Evolutionary conservation across 2,888 invertebrate genomes (phyloP).

Genomic region (Epirrhoe tristata): DNA sequence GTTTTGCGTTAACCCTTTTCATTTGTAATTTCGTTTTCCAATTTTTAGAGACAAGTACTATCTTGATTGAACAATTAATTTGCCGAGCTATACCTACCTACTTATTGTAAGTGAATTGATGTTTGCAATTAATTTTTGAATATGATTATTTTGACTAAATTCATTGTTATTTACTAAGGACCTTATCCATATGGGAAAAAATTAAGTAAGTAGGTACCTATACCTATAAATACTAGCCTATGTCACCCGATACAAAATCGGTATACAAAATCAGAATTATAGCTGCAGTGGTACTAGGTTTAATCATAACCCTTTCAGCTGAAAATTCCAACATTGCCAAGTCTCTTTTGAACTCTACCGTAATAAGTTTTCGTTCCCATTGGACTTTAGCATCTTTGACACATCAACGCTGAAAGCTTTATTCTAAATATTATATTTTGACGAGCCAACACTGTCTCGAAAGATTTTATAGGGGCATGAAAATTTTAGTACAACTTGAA

Average conservation of each 20-base stretch:
- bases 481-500: slow-evolving; percentile 59
- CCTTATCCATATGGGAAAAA: too few relatives aligned
- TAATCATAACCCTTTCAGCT: too few relatives aligned
- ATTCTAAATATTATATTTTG: slow-evolving; percentile 61
- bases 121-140: neutral
- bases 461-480: slow-evolving; percentile 63
- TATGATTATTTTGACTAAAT: neutral
- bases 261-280: too few relatives aligned
- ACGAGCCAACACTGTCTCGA: slow-evolving; percentile 56
- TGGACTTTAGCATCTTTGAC: slow-evolving; percentile 33
- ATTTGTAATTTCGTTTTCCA: slow-evolving; percentile 40
- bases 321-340: neutral
- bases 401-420: slow-evolving; percentile 52
- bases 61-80: slow-evolving; percentile 39
- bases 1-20: slow-evolving; percentile 43
- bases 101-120: too few relatives aligned
- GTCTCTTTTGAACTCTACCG: slow-evolving; percentile 5
- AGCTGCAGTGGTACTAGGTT: too few relatives aligned
- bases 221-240: too few relatives aligned
- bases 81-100: slow-evolving; percentile 5
- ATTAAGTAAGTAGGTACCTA: too few relatives aligned
- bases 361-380: slow-evolving; percentile 14
- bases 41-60: slow-evolving; percentile 34
- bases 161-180: too few relatives aligned
- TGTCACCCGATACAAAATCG: too few relatives aligned